Conservation (phyloP, 2,113 vertebrate genomes). For the Elephantulus edwardii region DNA sequence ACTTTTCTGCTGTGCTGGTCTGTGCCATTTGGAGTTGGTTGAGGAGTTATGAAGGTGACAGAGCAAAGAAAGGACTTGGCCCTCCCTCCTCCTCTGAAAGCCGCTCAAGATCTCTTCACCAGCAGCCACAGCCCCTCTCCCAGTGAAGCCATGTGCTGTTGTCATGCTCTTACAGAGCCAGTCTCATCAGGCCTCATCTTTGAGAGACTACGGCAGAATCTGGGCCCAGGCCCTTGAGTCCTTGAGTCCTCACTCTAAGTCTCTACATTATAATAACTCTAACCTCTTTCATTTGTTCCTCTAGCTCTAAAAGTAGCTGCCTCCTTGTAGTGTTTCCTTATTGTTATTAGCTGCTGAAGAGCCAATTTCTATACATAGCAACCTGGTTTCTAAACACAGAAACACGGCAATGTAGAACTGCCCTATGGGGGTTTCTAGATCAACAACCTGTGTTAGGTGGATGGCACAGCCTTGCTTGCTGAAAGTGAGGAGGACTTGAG, state of each 20-base stretch:
- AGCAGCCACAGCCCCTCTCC: not conserved
- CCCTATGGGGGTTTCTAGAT: not conserved
- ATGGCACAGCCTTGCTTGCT: too few species aligned
- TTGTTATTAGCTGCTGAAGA: not conserved
- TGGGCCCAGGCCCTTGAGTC: not conserved
- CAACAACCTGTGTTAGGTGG: not conserved
- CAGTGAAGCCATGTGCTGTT: not conserved
- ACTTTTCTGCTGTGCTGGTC: not conserved
- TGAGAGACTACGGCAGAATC: not conserved
- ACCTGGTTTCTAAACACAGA: too few species aligned
- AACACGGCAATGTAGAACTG: not conserved
- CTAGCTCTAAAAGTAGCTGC: not conserved
- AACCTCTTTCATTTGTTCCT: not conserved
- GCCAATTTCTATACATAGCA: not conserved
- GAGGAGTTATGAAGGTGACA: not conserved
- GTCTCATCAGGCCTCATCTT: fast-evolving
- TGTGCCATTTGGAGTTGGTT: not conserved
- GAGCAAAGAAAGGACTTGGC: not conserved
- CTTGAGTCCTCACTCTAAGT: too few species aligned
- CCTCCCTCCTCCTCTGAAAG: not conserved
- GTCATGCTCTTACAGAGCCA: not conserved
- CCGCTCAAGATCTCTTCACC: not conserved
- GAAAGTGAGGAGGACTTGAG: too few species aligned
- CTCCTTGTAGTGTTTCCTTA: not conserved
- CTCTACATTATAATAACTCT: not conserved